Conservation (phyloP, 2,113 vertebrate species). For the Aspidoscelis tigris region DNA sequence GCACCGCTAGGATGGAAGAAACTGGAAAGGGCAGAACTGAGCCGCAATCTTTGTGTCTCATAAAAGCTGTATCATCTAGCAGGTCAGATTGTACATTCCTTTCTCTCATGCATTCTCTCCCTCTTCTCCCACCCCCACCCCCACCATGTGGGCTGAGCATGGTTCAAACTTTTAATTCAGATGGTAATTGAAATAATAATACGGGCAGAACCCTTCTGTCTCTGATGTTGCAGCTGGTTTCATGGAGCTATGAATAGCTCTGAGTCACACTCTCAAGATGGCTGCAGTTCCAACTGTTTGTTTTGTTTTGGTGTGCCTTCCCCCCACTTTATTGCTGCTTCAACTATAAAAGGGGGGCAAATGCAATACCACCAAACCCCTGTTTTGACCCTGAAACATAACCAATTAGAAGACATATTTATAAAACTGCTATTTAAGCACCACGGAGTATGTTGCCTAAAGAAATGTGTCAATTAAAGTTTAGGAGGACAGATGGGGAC, state of each 20-base stretch:
- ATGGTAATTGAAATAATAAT: constrained; percentile 90
- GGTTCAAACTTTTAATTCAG: constrained; percentile 88
- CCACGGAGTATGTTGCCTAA: constrained; percentile 12
- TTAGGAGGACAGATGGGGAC: constrained; percentile 68
- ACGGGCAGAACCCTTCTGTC: constrained; percentile 84
- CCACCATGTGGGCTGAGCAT: constrained; percentile 80
- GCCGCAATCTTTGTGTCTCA: constrained; percentile 65
- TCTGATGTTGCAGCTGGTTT: constrained; percentile 84
- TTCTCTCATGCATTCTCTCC: constrained; percentile 74
- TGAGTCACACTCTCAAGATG: constrained; percentile 82
- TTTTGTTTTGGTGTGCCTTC: constrained; percentile 63
- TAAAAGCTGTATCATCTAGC: constrained; percentile 59
- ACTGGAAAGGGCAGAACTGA: constrained; percentile 14
- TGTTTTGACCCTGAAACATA: constrained; percentile 52
- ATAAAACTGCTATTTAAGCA: constrained; percentile 38
- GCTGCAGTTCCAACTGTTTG: constrained; percentile 76
- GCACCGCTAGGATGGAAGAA: constrained; percentile 22
- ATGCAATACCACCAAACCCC: constrained; percentile 38
- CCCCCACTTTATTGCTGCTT: constrained; percentile 44
- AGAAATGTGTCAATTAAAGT: constrained; percentile 54
- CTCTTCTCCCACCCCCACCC: not conserved
- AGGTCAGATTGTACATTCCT: constrained; percentile 65
- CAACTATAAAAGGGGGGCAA: constrained; percentile 38
- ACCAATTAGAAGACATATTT: constrained; percentile 18
- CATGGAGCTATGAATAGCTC: constrained; percentile 83